phyloP scores from a whole-genome alignment of 2,888 invertebrate species.

The Leptopilina syphax region DNA sequence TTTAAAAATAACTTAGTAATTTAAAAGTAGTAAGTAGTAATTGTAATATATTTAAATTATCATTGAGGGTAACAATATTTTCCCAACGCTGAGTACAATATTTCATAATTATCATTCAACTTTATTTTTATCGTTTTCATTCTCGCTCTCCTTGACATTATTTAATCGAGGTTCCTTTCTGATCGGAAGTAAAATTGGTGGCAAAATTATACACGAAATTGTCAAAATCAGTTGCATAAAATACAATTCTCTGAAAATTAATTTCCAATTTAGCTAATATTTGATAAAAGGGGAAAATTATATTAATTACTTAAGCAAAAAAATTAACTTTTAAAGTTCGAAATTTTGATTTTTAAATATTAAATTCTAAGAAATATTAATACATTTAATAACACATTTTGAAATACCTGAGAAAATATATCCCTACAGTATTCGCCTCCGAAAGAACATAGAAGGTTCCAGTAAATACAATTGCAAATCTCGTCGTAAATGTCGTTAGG shows the following conservation, averaged over 20 bases:
- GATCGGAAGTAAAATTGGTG: conserved; percentile 63
- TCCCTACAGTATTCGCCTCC: conserved; percentile 85
- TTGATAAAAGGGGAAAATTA: too few relatives aligned
- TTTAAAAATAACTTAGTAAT: not conserved
- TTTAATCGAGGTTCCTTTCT: not conserved
- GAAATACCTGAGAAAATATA: conserved; percentile 86
- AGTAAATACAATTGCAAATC: conserved; percentile 91
- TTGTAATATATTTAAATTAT: too few relatives aligned
- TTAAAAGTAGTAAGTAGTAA: too few relatives aligned
- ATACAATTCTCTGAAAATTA: conserved; percentile 68
- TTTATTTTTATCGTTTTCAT: conserved; percentile 1
- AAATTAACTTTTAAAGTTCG: too few relatives aligned
- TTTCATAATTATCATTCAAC: not conserved
- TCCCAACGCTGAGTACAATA: too few relatives aligned
- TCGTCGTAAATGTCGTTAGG: conserved; percentile 88
- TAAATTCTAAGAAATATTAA: too few relatives aligned
- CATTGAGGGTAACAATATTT: too few relatives aligned
- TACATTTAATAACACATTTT: too few relatives aligned
- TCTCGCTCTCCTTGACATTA: not conserved
- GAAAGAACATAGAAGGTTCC: conserved; percentile 95
- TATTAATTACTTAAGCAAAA: too few relatives aligned
- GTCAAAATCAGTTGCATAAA: conserved; percentile 70
- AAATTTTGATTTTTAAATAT: too few relatives aligned
- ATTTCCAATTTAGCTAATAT: not conserved
- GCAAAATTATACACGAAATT: conserved; percentile 64